phyloP scores from a whole-genome alignment of 1,140 invertebrate genomes.

The Drosophila burlai region DNA sequence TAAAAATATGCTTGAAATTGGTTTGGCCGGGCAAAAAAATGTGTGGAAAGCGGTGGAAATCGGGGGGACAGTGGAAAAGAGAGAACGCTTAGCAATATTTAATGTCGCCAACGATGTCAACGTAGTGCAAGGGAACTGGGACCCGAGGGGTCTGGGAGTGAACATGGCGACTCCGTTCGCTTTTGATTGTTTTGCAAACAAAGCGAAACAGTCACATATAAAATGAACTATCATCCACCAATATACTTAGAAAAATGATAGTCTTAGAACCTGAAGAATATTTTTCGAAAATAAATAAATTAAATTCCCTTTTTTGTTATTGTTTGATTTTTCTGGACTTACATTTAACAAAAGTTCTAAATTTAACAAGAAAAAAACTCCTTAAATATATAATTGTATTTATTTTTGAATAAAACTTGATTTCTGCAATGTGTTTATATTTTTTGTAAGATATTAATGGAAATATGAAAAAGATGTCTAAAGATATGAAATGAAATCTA shows the following conservation, averaged over 20 bases:
- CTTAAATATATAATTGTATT: no score
- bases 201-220: slow-evolving; percentile 64
- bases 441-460: no score
- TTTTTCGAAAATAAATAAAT: background rate
- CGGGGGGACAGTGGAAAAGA: slow-evolving; percentile 25
- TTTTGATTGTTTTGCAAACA: slow-evolving; percentile 83
- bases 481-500: background rate
- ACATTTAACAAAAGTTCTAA: background rate
- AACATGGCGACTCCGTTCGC: slow-evolving; percentile 51
- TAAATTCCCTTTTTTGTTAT: no score
- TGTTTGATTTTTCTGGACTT: background rate
- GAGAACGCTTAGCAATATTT: slow-evolving; percentile 72
- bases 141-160: slow-evolving; percentile 12
- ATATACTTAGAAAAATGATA: slow-evolving; percentile 11
- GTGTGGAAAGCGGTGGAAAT: slow-evolving; percentile 20
- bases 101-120: slow-evolving; percentile 76
- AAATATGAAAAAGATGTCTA: no score
- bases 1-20: slow-evolving; percentile 82
- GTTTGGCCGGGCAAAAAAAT: slow-evolving; percentile 58
- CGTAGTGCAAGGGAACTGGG: background rate
- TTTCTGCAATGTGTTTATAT: no score
- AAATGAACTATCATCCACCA: slow-evolving; percentile 15
- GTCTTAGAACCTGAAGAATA: background rate
- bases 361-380: no score
- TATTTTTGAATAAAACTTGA: background rate